phyloP scores from a whole-genome alignment of 2,797 vertebrate genomes.

The Mus spretus region DNA sequence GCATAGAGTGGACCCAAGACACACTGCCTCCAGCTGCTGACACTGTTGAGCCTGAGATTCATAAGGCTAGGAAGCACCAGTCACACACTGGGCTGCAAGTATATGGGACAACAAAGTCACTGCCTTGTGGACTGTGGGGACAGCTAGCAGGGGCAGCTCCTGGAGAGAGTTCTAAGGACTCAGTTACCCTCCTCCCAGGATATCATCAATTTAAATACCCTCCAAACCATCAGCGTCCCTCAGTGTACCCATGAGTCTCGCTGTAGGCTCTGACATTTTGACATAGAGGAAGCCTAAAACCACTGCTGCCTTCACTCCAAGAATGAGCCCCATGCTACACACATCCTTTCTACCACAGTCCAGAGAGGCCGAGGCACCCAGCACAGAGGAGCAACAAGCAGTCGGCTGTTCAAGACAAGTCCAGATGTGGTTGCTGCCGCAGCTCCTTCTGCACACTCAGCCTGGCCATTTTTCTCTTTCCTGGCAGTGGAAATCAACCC shows the following conservation, averaged over 20 bases:
- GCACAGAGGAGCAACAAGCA: rapidly evolving
- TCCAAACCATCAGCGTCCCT: not conserved
- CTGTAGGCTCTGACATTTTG: not conserved
- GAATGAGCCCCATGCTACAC: not conserved
- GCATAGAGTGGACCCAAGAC: not conserved
- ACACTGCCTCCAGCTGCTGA: rapidly evolving
- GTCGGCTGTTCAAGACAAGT: rapidly evolving
- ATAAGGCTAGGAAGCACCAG: rapidly evolving
- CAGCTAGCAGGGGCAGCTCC: rapidly evolving
- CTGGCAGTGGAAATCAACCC: not conserved
- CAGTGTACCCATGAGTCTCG: not conserved
- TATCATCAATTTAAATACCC: not conserved
- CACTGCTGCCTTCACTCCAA: rapidly evolving
- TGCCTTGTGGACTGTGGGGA: rapidly evolving
- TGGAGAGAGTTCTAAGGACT: rapidly evolving
- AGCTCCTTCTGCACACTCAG: not conserved
- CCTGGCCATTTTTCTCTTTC: not conserved
- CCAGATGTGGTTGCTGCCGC: rapidly evolving
- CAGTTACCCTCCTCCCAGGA: rapidly evolving
- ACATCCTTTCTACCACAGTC: rapidly evolving
- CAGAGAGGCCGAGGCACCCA: not conserved
- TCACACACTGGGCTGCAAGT: rapidly evolving
- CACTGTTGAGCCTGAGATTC: not conserved
- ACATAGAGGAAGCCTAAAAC: not conserved
- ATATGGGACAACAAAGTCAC: rapidly evolving